phyloP scores from a whole-genome alignment of 2,888 invertebrate species.

The Dinocampus coccinellae region DNA sequence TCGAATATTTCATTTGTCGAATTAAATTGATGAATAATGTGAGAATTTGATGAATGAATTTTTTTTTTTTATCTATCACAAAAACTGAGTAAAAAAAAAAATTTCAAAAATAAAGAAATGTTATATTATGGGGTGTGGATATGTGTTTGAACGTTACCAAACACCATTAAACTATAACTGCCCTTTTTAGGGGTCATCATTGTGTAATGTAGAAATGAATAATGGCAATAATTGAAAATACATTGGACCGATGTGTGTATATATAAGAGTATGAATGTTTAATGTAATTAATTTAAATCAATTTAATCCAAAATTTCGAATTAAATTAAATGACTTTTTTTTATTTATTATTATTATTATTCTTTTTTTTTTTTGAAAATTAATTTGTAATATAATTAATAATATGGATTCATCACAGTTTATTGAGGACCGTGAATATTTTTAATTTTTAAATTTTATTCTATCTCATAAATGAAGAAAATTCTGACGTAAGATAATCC shows the following conservation, averaged over 20 bases:
- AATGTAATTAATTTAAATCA: background rate
- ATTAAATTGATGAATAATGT: background rate
- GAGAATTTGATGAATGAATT: background rate
- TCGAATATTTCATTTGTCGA: background rate
- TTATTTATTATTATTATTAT: background rate
- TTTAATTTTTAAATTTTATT: background rate
- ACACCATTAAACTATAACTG: constrained; percentile 40
- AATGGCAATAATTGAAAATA: background rate
- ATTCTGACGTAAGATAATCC: background rate
- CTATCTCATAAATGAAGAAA: background rate
- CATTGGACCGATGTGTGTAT: background rate
- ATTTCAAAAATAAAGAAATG: background rate
- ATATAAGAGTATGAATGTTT: no score
- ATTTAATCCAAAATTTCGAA: background rate
- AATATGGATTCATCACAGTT: background rate
- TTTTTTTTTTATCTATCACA: background rate
- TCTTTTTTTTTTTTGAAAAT: no score
- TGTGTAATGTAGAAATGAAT: constrained; percentile 13
- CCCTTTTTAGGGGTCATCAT: constrained; percentile 28
- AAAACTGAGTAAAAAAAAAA: background rate
- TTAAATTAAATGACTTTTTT: no score
- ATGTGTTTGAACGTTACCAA: constrained; percentile 37
- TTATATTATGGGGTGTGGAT: background rate
- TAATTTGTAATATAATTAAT: no score
- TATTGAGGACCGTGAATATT: background rate